Evolutionary conservation across 1,140 invertebrate genomes (phyloP), one percentile per base, ranked within the genome.

Genomic region (Penaeus indicus): DNA sequence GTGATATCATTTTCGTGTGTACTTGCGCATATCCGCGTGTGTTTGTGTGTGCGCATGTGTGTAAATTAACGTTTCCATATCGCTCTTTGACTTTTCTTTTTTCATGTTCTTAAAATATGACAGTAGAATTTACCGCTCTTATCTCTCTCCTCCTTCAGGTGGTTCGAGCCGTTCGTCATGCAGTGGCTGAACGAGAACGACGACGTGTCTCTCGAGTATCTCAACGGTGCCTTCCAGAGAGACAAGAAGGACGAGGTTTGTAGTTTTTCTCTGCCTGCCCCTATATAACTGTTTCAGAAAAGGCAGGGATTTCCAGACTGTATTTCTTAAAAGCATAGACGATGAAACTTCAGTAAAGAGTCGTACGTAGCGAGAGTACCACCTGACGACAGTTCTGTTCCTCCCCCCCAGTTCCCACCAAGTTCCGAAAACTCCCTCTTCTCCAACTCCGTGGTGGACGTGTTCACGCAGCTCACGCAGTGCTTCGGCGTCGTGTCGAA

Each of bases 111-210:
- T 84, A 13, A 38, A 67, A 47, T 83, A 42, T 82, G 69, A 25
- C 21, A 4, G 72, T 64, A 83, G 54, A 42, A 47, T 38, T 54
- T 8, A 25, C n/a, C 32, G 32, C 21, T 63, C 60, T 21, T 67
- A 62, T 22, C 75, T 22, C 91, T 90, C 47, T 88, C n/a, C 54
- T 84, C 32, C 60, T 92, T 69, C 91, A 95, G 95, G 90, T 99
- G 98, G 98, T 99, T 99, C 93, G 98, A 99, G 92, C 98, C 99
- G 4, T 99, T 99, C 93, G 99, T 99, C 0, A 99, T 99, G 98
- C 98, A 99, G 93, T 99, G 99, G 99, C 94, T 99, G 8, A 99
- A 99, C 93, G 99, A 99, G 93, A 99, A 99, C 92, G 99, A 99
- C 93, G 99, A 99, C 92, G 98, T 99, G 7, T 99, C 98, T 1